Evolutionary conservation across 2,113 vertebrate species (phyloP), one percentile per base, ranked within the genome.

Genomic region (Egretta garzetta): DNA sequence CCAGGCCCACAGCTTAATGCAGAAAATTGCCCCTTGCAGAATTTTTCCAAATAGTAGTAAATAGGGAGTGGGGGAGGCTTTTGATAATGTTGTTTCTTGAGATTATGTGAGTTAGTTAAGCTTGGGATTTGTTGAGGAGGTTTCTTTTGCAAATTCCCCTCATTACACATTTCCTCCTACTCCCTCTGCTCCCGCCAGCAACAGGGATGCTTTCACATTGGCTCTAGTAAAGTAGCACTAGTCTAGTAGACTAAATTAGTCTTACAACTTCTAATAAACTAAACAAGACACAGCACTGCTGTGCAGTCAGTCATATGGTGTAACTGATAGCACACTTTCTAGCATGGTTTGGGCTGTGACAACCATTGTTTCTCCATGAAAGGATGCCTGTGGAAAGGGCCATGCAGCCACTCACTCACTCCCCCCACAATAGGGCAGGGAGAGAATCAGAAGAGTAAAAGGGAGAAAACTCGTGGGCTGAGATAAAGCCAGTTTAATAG

Each of bases 291-390:
- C 0, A 0, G 27, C 16, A 9, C 12, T 70, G 50, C 27, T 43
- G 12, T 45, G 50, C 68, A 41, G 52, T 41, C 52, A n/a, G 23
- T 28, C 2, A 1, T 41, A 27, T 0, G 4, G 26, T 0, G 0
- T 35, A 72, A 63, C 22, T 30, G 23, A 9, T 45, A 67, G 24
- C 18, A 62, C 16, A 4, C 2, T 50, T 85, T 56, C 47, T 49
- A 59, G n/a, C 58, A 24, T 4, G 33, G 20, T 80, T 73, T 80
- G 52, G 35, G 21, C 37, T 71, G 24, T 53, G 47, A 12, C 28
- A 55, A 18, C 22, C 16, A 50, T 19, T 0, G 0, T 86, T 95
- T 82, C 53, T 92, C 8, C 45, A 39, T 12, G 18, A 74, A 85
- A 75, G 22, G 9, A 28, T 74, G 43, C 9, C 27, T 32, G 23